Base-by-base conservation (phyloP, 2,888 invertebrate species). In the Mimachlamys varia region DNA sequence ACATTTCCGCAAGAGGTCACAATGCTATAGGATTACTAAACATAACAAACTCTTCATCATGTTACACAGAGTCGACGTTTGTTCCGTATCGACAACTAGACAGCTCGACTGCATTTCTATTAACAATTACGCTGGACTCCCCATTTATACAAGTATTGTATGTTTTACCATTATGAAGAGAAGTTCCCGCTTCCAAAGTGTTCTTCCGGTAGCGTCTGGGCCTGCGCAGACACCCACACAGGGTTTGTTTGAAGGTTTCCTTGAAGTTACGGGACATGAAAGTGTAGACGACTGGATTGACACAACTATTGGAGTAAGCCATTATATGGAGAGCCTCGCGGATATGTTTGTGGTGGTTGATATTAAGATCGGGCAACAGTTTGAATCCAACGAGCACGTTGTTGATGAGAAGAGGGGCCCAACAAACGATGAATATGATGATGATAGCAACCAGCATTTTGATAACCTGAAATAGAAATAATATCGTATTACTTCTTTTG, bases 211-310 rank as follows among this genome's bases (percentile, higher is more conserved):
- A 50, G 5, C 49, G 27, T 15, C 53, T 88, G 49, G 49, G 53
- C 15, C 87, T 50, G 37, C 55, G 49, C 7, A 90, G n/a, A 91
- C 93, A 94, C 53, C 92, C 90, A 89, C 94, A 94, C 7, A 94
- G 90, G 0, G 94, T 93, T 87, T 94, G 93, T 89, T 94, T 94
- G 93, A 97, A 97, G 50, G 95, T 95, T 88, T 95, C 97, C 4
- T 98, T 97, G 96, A 98, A 98, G 96, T 97, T 98, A 94, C 97
- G 97, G 88, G 98, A 98, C 97, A 98, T 98, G 96, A 98, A 98
- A 49, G 98, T 98, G 95, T 98, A 98, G 53, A 98, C 97, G 87
- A 98, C 97, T 7, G 98, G 98, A 96, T 98, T 98, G 93, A 98
- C 97, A 96, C 98, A 98, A 95, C 98, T 98, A 97, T 98, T 98